phyloP scores from a whole-genome alignment of 2,888 invertebrate genomes.

The Amblyjoppa fuscipennis region DNA sequence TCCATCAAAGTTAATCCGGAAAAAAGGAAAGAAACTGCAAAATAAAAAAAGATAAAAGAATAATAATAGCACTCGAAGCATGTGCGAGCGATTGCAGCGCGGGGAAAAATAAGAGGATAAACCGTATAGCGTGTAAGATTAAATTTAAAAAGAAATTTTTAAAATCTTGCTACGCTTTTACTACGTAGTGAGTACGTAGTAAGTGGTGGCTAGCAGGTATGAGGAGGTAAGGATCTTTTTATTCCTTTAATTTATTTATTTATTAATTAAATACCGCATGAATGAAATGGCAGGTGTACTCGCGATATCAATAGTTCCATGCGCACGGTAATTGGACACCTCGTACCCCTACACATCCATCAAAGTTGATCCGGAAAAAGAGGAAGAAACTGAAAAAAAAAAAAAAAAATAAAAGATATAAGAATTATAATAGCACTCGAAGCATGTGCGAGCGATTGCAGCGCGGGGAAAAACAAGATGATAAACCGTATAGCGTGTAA shows the following conservation, averaged over 20 bases:
- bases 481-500: conserved; percentile 26
- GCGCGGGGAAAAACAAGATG: conserved; percentile 9
- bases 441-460: conserved; percentile 29
- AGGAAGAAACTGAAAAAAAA: conserved; percentile 1
- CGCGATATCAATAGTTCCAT: not conserved
- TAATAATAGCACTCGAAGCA: not conserved
- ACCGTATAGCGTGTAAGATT: conserved; percentile 25
- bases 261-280: not conserved
- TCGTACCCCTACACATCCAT: not conserved
- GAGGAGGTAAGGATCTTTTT: conserved; percentile 55
- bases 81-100: conserved; percentile 25
- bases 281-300: conserved; percentile 2
- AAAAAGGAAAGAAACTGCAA: not conserved
- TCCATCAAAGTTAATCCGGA: not conserved
- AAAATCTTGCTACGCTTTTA: conserved; percentile 57
- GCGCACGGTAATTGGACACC: not conserved
- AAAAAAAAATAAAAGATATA: not conserved
- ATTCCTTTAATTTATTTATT: conserved; percentile 2
- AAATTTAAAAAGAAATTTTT: conserved; percentile 27
- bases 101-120: conserved; percentile 18
- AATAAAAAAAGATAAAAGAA: not conserved
- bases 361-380: not conserved
- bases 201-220: conserved; percentile 48
- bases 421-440: not conserved
- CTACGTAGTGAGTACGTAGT: conserved; percentile 62